Percentiles rank a stretch among this genome's conserved stretches.
These are phyloP conservation scores for Tetragnatha versicolor DNA, from an alignment of 1,140 invertebrate genomes.

Conservation along the genomic window DNA sequence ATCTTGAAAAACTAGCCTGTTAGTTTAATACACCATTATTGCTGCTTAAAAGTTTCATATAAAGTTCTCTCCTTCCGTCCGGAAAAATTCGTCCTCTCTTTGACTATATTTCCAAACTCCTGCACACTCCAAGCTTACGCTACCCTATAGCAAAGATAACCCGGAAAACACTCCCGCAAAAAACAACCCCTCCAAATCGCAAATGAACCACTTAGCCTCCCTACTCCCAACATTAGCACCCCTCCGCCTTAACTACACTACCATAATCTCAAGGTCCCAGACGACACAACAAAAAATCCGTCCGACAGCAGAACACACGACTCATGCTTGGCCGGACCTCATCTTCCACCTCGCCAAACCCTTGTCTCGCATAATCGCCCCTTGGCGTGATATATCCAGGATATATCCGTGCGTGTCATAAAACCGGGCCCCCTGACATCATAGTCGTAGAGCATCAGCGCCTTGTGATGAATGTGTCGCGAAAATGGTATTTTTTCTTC, in stretches of 20 bases:
- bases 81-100: too few relatives aligned
- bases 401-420: conserved; percentile 45
- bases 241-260: conserved; percentile 29
- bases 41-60: too few relatives aligned
- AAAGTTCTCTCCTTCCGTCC: too few relatives aligned
- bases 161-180: too few relatives aligned
- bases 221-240: not conserved
- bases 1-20: too few relatives aligned
- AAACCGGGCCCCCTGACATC: conserved; percentile 36
- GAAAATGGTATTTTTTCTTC: not conserved
- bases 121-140: too few relatives aligned
- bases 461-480: not conserved
- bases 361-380: conserved; percentile 46
- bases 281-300: not conserved
- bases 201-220: conserved; percentile 15
- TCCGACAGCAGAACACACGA: too few relatives aligned
- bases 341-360: conserved; percentile 43
- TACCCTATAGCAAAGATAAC: too few relatives aligned
- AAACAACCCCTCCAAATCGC: too few relatives aligned
- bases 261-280: conserved; percentile 36
- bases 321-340: conserved; percentile 22
- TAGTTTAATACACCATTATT: too few relatives aligned
- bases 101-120: too few relatives aligned
- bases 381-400: conserved; percentile 47
- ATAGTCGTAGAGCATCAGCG: conserved; percentile 17